Evolutionary conservation across 2,113 vertebrate species (phyloP).

Genomic region (Lasiurus borealis): DNA sequence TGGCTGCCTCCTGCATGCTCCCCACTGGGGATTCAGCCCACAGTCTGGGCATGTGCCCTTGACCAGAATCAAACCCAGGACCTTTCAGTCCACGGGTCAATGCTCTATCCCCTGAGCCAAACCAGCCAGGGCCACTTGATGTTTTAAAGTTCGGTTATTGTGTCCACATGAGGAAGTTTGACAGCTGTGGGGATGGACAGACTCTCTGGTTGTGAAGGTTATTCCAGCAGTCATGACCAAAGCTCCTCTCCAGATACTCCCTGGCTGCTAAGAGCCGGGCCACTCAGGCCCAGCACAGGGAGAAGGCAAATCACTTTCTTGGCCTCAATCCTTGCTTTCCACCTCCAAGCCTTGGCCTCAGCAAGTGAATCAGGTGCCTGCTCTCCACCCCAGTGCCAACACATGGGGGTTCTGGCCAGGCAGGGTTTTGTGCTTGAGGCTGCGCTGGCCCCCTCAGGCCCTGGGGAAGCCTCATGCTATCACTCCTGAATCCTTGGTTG

Average conservation of each 20-base stretch:
- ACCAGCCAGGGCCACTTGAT: neutral
- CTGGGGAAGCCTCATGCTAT: neutral
- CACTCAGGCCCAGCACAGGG: neutral
- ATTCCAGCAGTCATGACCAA: neutral
- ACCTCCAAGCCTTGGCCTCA: neutral
- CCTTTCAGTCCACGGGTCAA: too few species aligned
- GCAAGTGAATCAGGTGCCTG: neutral
- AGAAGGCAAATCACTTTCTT: neutral
- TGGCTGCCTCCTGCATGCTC: too few species aligned
- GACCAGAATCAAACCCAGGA: too few species aligned
- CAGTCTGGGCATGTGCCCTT: too few species aligned
- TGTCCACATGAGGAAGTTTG: neutral
- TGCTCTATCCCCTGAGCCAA: too few species aligned
- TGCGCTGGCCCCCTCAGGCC: neutral
- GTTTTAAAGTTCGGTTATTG: neutral
- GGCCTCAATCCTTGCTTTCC: neutral
- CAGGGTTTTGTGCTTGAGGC: neutral
- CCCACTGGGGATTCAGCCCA: too few species aligned
- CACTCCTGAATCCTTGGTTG: neutral
- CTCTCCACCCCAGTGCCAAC: too few species aligned
- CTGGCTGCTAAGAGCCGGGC: too few species aligned
- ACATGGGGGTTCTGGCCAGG: rapidly evolving
- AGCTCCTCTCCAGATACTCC: neutral
- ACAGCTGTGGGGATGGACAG: neutral
- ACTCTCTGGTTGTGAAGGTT: neutral